phyloP scores from a whole-genome alignment of 2,888 invertebrate species.

The Formica aserva region DNA sequence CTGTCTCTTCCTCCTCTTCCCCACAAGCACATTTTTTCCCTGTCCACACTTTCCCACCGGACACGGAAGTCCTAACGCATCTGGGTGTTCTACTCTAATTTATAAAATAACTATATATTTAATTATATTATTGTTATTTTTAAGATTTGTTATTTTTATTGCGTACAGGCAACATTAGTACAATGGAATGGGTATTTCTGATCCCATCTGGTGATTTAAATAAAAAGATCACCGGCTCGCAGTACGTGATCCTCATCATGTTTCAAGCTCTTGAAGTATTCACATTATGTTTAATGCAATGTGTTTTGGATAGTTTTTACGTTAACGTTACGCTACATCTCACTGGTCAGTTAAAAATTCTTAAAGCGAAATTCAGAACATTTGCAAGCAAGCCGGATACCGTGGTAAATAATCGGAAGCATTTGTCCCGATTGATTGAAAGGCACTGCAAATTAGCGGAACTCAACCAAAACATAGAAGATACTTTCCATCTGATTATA shows the following conservation, averaged over 20 bases:
- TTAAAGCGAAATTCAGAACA: slow-evolving; percentile 8
- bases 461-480: slow-evolving; percentile 25
- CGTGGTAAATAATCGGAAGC: slow-evolving; percentile 8
- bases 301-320: neutral
- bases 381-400: slow-evolving; percentile 10
- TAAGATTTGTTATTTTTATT: neutral
- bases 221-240: neutral
- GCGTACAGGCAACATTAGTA: neutral
- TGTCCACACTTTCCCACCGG: too few species aligned
- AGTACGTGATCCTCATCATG: neutral
- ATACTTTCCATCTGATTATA: slow-evolving; percentile 35
- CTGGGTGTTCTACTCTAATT: neutral
- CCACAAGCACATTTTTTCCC: too few species aligned
- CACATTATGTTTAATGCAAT: neutral
- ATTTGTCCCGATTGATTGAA: slow-evolving; percentile 7
- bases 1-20: too few species aligned
- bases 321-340: slow-evolving; percentile 19
- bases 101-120: neutral
- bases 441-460: slow-evolving; percentile 27
- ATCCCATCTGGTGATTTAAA: slow-evolving; percentile 7
- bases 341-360: slow-evolving; percentile 16
- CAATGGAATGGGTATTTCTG: neutral
- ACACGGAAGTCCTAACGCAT: neutral
- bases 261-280: slow-evolving; percentile 11
- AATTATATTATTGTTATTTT: neutral